phyloP scores from a whole-genome alignment of 2,797 vertebrate species.

The Aplochiton taeniatus region DNA sequence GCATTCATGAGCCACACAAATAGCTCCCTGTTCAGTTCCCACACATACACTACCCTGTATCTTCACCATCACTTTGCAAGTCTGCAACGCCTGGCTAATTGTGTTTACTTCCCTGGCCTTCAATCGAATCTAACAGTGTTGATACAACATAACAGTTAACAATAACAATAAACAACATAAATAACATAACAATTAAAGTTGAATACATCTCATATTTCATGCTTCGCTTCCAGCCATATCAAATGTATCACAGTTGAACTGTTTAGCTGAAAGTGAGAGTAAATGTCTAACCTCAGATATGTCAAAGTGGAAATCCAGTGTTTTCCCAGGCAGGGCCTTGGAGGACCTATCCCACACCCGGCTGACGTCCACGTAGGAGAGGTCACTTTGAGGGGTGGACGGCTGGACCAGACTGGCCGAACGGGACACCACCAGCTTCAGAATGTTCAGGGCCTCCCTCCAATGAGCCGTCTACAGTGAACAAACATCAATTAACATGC shows the following conservation, averaged over 20 bases:
- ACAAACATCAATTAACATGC: constrained; percentile 32
- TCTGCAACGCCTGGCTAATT: constrained; percentile 42
- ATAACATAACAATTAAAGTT: too few relatives aligned
- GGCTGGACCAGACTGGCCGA: constrained; percentile 90
- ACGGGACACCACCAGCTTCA: constrained; percentile 91
- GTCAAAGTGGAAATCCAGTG: constrained; percentile 92
- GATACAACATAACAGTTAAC: constrained; percentile 42
- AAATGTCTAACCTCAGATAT: constrained; percentile 84
- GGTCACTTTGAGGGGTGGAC: constrained; percentile 81
- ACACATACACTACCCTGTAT: constrained; percentile 57
- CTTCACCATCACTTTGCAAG: constrained; percentile 51
- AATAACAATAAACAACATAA: too few relatives aligned
- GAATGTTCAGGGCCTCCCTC: constrained; percentile 89
- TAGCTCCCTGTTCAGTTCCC: constrained; percentile 76
- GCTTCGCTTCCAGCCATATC: not conserved
- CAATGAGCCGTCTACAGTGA: constrained; percentile 84
- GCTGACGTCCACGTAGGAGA: constrained; percentile 85
- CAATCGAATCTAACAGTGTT: constrained; percentile 53
- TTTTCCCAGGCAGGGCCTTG: constrained; percentile 92
- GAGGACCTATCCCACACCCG: constrained; percentile 88
- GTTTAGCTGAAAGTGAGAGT: constrained; percentile 1
- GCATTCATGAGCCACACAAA: constrained; percentile 78
- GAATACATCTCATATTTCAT: too few relatives aligned
- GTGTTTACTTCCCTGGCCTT: constrained; percentile 61
- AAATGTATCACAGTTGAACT: not conserved